Percentiles rank a stretch among this genome's conserved stretches.
These are phyloP conservation scores for Acanthisitta chloris DNA, from an alignment of 2,113 vertebrate species.

Conservation along the genomic window DNA sequence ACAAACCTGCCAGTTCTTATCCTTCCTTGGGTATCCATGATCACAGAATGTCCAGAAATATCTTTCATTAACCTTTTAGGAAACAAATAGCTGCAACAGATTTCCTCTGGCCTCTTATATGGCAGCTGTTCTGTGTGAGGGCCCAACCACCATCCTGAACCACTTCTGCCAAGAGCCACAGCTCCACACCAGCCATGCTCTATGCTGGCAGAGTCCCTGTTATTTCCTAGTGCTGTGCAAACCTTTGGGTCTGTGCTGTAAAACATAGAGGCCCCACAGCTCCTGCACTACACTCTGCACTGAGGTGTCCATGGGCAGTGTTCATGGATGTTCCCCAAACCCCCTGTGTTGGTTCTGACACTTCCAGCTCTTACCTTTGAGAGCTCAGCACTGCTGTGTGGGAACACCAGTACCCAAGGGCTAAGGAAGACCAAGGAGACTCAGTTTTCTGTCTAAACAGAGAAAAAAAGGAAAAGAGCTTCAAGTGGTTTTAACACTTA, in stretches of 20 bases:
- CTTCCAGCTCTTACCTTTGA: not conserved
- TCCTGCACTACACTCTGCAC: not conserved
- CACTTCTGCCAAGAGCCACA: not conserved
- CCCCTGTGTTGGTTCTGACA: rapidly evolving
- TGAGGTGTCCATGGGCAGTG: not conserved
- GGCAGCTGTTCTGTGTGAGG: not conserved
- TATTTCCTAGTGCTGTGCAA: not conserved
- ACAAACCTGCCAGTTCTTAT: not conserved
- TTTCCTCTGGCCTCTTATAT: not conserved
- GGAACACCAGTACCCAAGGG: not conserved
- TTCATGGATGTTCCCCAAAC: not conserved
- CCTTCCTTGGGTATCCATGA: not conserved
- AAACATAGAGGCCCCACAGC: not conserved
- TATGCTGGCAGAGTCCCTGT: not conserved
- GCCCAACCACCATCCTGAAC: not conserved
- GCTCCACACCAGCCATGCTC: not conserved
- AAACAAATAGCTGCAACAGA: not conserved
- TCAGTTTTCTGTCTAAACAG: rapidly evolving
- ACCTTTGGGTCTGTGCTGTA: not conserved
- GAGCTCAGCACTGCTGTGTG: not conserved
- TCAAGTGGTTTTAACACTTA: not conserved
- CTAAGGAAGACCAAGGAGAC: not conserved
- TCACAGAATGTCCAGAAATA: not conserved
- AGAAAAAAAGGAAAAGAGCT: not conserved
- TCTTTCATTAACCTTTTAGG: not conserved